Conservation (phyloP, 2,888 invertebrate species). For the Ernsta delagoae region DNA sequence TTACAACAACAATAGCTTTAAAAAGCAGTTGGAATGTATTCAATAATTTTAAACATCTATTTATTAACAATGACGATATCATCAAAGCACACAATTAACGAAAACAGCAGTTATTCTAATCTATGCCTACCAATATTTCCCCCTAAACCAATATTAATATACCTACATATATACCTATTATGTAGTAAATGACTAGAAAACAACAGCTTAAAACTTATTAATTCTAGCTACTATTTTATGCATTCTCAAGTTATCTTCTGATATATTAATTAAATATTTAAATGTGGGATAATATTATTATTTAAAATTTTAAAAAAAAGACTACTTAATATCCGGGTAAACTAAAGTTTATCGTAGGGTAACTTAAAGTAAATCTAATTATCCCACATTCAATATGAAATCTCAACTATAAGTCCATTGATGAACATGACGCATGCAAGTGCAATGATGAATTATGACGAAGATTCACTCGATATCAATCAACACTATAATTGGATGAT, state of each 20-base stretch:
- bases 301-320: not conserved
- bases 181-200: not conserved
- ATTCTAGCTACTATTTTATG: too few relatives aligned
- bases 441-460: slow-evolving; percentile 39
- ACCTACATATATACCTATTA: too few relatives aligned
- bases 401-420: slow-evolving; percentile 18
- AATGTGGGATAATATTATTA: not conserved
- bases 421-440: slow-evolving; percentile 38
- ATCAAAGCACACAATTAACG: not conserved
- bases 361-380: not conserved
- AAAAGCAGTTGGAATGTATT: slow-evolving; percentile 61
- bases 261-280: not conserved
- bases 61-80: not conserved
- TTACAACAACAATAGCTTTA: slow-evolving; percentile 66
- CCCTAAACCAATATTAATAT: too few relatives aligned
- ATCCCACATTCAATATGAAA: slow-evolving; percentile 14
- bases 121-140: too few relatives aligned
- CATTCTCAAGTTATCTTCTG: too few relatives aligned
- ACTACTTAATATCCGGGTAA: too few relatives aligned
- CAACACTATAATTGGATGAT: slow-evolving; percentile 55
- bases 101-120: slow-evolving; percentile 3
- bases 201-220: not conserved
- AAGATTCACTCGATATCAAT: slow-evolving; percentile 32
- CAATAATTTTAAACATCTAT: slow-evolving; percentile 7
- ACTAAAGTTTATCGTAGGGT: too few relatives aligned